These are phyloP conservation scores for Miniopterus natalensis DNA, from an alignment of 2,113 vertebrate genomes.

Conservation along the genomic window DNA sequence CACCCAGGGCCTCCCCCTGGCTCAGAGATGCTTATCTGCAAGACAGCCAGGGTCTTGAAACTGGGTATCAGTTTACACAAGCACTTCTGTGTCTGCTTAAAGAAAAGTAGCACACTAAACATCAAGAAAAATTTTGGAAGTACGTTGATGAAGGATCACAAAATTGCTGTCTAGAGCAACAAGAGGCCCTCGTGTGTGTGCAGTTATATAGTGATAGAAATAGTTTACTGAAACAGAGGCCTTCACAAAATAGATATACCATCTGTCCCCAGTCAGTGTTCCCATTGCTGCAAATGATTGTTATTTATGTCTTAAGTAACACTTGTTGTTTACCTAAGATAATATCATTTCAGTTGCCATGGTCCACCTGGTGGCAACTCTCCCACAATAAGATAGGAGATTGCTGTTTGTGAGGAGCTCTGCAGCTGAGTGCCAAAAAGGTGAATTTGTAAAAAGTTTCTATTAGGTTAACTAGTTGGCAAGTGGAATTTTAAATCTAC, in stretches of 20 bases:
- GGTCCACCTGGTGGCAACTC: conserved; percentile 28
- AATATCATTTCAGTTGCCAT: conserved; percentile 46
- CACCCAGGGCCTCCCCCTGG: neutral
- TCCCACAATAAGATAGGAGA: conserved; percentile 31
- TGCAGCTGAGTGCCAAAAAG: neutral
- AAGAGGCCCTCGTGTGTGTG: neutral
- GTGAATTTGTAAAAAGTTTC: neutral
- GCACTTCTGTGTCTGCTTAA: conserved; percentile 51
- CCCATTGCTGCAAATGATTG: conserved; percentile 74
- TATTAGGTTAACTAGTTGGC: neutral
- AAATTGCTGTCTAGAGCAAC: conserved; percentile 61
- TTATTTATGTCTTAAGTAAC: conserved; percentile 74
- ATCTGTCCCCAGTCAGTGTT: conserved; percentile 64
- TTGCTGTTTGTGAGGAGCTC: neutral
- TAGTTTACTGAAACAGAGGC: neutral
- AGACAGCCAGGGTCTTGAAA: conserved; percentile 38
- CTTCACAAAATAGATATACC: conserved; percentile 53
- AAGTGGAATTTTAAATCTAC: conserved; percentile 17
- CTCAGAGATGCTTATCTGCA: neutral
- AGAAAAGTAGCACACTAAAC: conserved; percentile 48
- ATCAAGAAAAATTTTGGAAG: conserved; percentile 61
- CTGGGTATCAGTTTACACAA: neutral
- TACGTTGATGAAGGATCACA: conserved; percentile 29
- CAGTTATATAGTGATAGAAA: neutral
- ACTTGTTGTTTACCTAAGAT: conserved; percentile 74